These are phyloP conservation scores for Perithous albicinctus DNA, from an alignment of 2,888 invertebrate species.

Conservation along the genomic window DNA sequence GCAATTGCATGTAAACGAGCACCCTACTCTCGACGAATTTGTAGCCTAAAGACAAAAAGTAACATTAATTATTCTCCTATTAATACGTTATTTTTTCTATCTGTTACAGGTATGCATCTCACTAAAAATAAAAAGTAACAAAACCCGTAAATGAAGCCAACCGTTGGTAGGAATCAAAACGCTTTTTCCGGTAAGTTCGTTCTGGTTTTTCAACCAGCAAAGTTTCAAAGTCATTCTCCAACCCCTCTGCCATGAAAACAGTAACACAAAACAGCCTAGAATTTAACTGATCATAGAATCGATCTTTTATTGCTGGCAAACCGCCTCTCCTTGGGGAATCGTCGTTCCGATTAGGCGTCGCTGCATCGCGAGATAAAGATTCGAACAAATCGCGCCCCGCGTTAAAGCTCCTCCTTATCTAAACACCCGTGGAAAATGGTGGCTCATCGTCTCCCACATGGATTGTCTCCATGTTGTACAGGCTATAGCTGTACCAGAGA, in stretches of 20 bases:
- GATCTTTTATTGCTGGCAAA: slow-evolving; percentile 55
- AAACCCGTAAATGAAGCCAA: background rate
- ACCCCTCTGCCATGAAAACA: too few relatives aligned
- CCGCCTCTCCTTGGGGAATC: slow-evolving; percentile 30
- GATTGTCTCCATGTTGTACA: slow-evolving; percentile 36
- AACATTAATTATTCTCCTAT: background rate
- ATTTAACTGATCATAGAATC: slow-evolving; percentile 35
- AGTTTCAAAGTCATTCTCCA: background rate
- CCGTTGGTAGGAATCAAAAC: background rate
- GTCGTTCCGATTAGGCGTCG: slow-evolving; percentile 49
- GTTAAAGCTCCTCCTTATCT: slow-evolving; percentile 70
- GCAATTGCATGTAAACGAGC: background rate
- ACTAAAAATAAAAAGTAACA: background rate
- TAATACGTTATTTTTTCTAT: slow-evolving; percentile 51
- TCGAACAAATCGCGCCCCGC: slow-evolving; percentile 64
- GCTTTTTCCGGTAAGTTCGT: slow-evolving; percentile 59
- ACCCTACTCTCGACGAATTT: background rate
- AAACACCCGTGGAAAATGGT: slow-evolving; percentile 71
- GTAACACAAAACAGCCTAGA: background rate
- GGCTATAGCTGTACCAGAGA: slow-evolving; percentile 7
- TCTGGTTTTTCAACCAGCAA: slow-evolving; percentile 44
- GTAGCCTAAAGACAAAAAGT: background rate
- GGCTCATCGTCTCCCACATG: slow-evolving; percentile 45
- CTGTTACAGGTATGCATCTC: slow-evolving; percentile 72
- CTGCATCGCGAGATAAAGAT: slow-evolving; percentile 55